These are phyloP conservation scores for Rhynchotus rufescens DNA, from an alignment of 2,797 vertebrate genomes.

Conservation along the genomic window DNA sequence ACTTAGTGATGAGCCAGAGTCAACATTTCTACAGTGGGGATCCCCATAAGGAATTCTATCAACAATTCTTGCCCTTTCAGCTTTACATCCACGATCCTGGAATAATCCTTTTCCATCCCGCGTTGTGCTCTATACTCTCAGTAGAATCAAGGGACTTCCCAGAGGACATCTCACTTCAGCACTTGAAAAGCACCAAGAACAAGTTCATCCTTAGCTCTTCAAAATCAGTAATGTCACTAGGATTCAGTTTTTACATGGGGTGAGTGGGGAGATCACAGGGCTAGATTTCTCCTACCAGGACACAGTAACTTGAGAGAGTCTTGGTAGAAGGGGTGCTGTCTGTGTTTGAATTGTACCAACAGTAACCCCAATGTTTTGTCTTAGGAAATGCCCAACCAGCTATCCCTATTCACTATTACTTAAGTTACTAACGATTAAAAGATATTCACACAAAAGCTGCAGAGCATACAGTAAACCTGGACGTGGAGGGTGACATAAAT, in stretches of 20 bases:
- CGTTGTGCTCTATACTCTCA: neutral
- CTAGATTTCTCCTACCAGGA: neutral
- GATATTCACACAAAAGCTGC: neutral
- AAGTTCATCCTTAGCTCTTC: neutral
- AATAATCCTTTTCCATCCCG: neutral
- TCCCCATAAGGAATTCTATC: neutral
- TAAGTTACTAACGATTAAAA: neutral
- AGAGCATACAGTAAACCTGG: neutral
- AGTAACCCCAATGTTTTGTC: neutral
- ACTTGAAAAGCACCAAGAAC: neutral
- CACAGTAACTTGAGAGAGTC: neutral
- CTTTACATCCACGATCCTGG: neutral
- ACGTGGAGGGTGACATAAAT: neutral
- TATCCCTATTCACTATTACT: neutral
- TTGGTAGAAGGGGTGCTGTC: neutral
- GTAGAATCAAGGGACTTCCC: neutral
- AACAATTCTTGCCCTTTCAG: neutral
- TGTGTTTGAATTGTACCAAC: neutral
- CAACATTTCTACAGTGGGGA: conserved; percentile 31
- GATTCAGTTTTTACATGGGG: neutral
- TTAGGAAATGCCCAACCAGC: neutral
- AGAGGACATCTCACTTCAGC: neutral
- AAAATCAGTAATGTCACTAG: neutral
- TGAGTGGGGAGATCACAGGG: neutral
- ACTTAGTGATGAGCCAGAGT: conserved; percentile 13